Percentiles rank a stretch among this genome's conserved stretches.
Conservation (phyloP, 2,113 vertebrate genomes). For the Todiramphus saurophagus region DNA sequence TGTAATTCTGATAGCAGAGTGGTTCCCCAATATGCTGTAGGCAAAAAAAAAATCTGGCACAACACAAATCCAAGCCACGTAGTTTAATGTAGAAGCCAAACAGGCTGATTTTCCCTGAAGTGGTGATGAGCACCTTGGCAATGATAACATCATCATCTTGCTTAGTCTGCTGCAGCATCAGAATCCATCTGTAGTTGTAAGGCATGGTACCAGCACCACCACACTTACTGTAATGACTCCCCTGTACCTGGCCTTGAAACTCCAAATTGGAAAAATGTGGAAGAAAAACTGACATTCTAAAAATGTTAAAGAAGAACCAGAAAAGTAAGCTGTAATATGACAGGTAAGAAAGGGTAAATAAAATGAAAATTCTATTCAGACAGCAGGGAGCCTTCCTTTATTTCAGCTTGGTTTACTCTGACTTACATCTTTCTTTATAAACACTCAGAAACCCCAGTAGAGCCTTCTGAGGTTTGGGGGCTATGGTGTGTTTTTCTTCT, state of each 20-base stretch:
- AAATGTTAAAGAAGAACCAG: neutral
- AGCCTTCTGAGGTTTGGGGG: neutral
- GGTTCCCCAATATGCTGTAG: fast-evolving
- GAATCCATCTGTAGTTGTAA: neutral
- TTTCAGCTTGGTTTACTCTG: neutral
- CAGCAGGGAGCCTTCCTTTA: neutral
- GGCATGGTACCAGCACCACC: neutral
- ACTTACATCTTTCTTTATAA: neutral
- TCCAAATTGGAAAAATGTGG: neutral
- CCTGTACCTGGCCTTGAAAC: neutral
- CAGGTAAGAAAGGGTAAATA: neutral
- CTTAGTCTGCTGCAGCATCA: neutral
- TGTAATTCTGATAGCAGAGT: neutral
- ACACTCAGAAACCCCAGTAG: neutral
- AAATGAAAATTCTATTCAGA: neutral
- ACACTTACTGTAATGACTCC: fast-evolving
- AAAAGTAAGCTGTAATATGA: neutral
- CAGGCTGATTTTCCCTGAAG: neutral
- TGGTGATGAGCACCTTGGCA: neutral
- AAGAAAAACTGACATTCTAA: neutral
- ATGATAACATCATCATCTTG: neutral
- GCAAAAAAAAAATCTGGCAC: neutral
- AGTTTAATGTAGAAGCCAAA: neutral
- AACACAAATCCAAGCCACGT: neutral
- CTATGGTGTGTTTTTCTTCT: neutral